A percentile compares a stretch with the other conserved stretches of the same genome.
Evolutionary conservation across 2,113 vertebrate species (phyloP).

Genomic region (Elachura formosa): DNA sequence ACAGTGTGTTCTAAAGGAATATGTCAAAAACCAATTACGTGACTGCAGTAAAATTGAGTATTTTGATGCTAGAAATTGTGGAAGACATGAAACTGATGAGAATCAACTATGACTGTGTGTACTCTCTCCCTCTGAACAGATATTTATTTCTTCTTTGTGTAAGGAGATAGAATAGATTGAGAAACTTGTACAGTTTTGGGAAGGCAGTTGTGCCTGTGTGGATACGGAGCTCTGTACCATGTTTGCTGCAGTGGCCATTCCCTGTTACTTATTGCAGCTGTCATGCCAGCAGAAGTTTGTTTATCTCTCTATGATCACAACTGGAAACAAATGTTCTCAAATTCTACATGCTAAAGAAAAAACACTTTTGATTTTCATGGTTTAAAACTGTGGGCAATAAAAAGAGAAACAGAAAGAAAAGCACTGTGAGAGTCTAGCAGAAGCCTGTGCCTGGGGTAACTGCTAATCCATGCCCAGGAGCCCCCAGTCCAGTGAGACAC

Average conservation of each 20-base stretch:
- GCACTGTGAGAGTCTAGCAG: neutral
- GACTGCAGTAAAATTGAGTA: neutral
- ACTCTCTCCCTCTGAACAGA: neutral
- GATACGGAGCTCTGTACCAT: neutral
- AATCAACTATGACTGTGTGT: neutral
- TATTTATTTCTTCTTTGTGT: neutral
- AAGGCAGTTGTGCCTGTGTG: neutral
- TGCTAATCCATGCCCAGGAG: neutral
- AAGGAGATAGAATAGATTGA: neutral
- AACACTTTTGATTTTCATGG: neutral
- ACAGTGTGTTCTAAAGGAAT: neutral
- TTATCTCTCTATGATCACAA: neutral
- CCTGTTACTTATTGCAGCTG: neutral
- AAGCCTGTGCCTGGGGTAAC: neutral
- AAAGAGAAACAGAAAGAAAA: neutral
- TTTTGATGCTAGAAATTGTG: neutral
- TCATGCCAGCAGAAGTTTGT: neutral
- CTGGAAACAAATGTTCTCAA: neutral
- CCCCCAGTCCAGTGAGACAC: neutral
- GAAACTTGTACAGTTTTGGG: neutral
- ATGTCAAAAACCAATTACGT: neutral
- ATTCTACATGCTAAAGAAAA: neutral
- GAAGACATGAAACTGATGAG: neutral
- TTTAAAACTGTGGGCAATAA: neutral
- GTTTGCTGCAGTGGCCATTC: neutral